Conservation (phyloP, 1,140 invertebrate species). For the Ooceraea biroi region DNA sequence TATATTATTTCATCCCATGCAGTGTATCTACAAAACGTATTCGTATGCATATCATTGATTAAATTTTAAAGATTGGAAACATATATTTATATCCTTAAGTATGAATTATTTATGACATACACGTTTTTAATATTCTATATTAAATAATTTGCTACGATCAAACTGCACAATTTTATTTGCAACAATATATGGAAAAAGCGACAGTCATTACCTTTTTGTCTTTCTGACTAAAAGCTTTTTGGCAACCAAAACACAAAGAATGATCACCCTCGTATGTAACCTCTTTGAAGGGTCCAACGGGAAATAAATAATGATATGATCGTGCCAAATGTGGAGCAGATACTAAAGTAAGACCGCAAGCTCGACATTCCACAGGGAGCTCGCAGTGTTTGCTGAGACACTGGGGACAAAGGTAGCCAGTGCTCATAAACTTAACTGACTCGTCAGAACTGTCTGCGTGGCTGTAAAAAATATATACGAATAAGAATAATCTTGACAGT, state of each 20-base stretch:
- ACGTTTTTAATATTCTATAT: not conserved
- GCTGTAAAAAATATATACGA: constrained; percentile 84
- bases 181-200: not conserved
- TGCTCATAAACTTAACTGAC: constrained; percentile 88
- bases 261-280: constrained; percentile 84
- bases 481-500: constrained; percentile 33
- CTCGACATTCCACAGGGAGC: constrained; percentile 97
- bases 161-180: not conserved
- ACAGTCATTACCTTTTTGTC: constrained; percentile 90
- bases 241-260: constrained; percentile 90
- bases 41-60: too few species aligned
- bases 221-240: constrained; percentile 88
- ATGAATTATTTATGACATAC: not conserved
- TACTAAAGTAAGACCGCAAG: constrained; percentile 98
- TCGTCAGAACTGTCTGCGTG: constrained; percentile 93
- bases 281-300: constrained; percentile 94
- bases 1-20: too few species aligned
- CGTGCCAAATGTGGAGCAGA: constrained; percentile 98
- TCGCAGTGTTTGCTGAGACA: constrained; percentile 99
- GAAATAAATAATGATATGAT: constrained; percentile 98
- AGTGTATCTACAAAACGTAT: too few species aligned
- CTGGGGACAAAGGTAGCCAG: constrained; percentile 98
- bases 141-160: constrained; percentile 13
- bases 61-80: constrained; percentile 1
- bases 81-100: not conserved